Evolutionary conservation across 2,888 invertebrate genomes (phyloP), one percentile per base, ranked within the genome.

Genomic region (Mystacides longicornis): DNA sequence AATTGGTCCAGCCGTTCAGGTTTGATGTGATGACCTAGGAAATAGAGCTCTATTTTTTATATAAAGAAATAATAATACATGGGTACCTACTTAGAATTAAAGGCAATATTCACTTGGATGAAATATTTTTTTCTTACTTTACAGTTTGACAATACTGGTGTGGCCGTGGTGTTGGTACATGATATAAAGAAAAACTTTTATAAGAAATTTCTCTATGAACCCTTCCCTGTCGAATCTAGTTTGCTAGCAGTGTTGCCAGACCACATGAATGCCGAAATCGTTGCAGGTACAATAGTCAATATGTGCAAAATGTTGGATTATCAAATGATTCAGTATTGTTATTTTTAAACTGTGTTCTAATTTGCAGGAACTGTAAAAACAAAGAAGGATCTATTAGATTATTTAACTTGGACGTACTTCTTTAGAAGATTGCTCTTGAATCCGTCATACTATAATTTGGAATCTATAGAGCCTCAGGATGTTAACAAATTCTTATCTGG

Each of bases 121-220:
- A 27, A 5, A 27, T 27, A 7, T 27, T 11, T 49, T 49, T 37
- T 21, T 23, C 3, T 37, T 14, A 7, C 16, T 56, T 52, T 64
- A 5, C 92, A 99, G 77, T 99, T 87, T 67, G 99, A 98, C 72
- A 89, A 89, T 65, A 87, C 90, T 64, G 99, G 92, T 0, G 86
- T 91, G 1, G 91, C 91, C 0, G 89, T 90, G 3, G 89, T 92
- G 1, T 73, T 91, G 61, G 90, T 99, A 0, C 98, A 99, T 67
- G 98, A 99, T 66, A 83, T 91, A 48, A 98, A 98, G 74, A 99
- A 99, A 73, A 92, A 92, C 69, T 99, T 98, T 77, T 99, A 99
- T 76, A 96, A 96, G 69, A 96, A 96, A 70, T 99, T 99, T 76
- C 75, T 99, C 0, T 98, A 99, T 71, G 97, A 99, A 69, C 99